Conservation (phyloP, 2,797 vertebrate genomes). For the Peromyscus attwateri region DNA sequence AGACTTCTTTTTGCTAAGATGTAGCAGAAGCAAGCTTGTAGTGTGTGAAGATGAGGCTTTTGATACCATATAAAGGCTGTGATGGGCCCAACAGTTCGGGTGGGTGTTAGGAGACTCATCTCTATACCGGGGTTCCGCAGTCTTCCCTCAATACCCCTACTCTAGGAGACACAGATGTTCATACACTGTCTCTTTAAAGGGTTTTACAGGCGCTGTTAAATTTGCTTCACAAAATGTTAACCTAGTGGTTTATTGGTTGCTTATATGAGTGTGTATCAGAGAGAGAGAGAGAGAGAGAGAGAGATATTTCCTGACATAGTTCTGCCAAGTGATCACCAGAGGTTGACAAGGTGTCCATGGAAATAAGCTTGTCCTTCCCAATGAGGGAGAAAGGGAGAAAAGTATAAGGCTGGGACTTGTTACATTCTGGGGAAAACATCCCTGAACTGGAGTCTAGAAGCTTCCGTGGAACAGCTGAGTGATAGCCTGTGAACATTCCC, state of each 20-base stretch:
- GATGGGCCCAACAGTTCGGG: neutral
- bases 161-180: neutral
- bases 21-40: neutral
- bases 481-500: neutral
- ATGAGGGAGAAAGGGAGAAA: neutral
- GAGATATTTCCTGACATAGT: neutral
- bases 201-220: neutral
- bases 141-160: neutral
- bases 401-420: neutral
- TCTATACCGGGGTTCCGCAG: neutral
- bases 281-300: neutral
- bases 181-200: neutral
- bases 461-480: too few relatives aligned
- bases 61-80: neutral
- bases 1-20: neutral
- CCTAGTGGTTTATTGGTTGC: neutral
- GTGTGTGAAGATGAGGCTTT: neutral
- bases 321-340: neutral
- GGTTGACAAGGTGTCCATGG: neutral
- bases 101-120: neutral
- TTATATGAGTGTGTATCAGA: neutral
- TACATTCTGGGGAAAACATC: neutral
- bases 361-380: neutral
- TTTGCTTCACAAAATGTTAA: neutral
- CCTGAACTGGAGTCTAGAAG: neutral